phyloP scores from a whole-genome alignment of 2,113 vertebrate genomes.

The Prionailurus viverrinus region DNA sequence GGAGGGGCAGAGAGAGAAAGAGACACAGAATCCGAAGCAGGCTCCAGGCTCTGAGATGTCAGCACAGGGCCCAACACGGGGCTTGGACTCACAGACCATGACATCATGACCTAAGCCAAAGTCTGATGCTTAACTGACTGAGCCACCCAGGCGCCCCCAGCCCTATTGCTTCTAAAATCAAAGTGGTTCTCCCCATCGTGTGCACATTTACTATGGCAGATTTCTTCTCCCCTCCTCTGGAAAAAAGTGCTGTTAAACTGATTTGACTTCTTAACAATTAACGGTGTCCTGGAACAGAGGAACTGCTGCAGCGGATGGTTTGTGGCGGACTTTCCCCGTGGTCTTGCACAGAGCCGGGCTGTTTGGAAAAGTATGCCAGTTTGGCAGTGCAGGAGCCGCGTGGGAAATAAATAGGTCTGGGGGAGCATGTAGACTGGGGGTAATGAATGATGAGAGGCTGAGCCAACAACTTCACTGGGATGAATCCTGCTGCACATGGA shows the following conservation, averaged over 20 bases:
- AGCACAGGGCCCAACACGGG: no score
- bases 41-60: no score
- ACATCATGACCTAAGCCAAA: no score
- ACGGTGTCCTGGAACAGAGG: background rate
- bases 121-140: no score
- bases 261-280: background rate
- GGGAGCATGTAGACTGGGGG: background rate
- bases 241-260: background rate
- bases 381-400: background rate
- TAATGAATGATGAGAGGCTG: conserved; percentile 23
- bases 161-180: background rate
- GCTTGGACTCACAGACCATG: no score
- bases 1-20: no score
- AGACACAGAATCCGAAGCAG: no score
- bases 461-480: background rate
- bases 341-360: background rate
- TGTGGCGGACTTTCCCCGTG: background rate
- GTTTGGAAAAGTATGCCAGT: background rate
- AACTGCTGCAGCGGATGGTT: background rate
- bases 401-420: background rate
- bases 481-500: conserved; percentile 49
- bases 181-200: background rate
- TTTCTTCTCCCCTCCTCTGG: background rate
- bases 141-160: no score
- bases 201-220: background rate